Base-by-base conservation (phyloP, 2,113 vertebrate genomes). In the Lamprotornis superbus region DNA sequence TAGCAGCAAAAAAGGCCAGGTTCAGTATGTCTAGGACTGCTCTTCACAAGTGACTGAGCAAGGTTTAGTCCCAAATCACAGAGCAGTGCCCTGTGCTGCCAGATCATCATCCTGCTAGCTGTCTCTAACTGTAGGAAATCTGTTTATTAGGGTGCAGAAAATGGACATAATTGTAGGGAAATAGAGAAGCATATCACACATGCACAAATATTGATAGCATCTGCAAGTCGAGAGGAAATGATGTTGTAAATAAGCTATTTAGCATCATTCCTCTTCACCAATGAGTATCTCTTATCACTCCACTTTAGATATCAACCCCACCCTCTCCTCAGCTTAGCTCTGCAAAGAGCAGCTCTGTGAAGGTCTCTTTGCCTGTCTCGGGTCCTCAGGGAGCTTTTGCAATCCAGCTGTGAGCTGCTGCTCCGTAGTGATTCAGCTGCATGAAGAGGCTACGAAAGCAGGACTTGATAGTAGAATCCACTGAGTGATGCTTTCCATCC, bases 131-230 rank as follows among this genome's bases (percentile, higher is more conserved):
- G 50, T 27, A 86, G 49, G 10, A 93, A 83, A 80, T 88, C 42
- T 90, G 50, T 83, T 88, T 90, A 85, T 90, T 85, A 91, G 87
- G 82, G 67, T 42, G n/a, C 12, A 73, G 47, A 90, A 94, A 73
- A 73, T 5, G 56, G 50, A 61, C 60, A 37, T 70, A 93, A 91
- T 83, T 93, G 47, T 37, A 93, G 39, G 30, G 30, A 83, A 65
- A 47, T 50, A 67, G 39, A 89, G 69, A 82, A 76, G 31, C 20
- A 33, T 74, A 80, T 70, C 44, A 53, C 52, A 67, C 42, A 65
- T 70, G 44, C 50, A 88, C 55, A 95, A 91, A 93, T 88, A 95
- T 85, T 91, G 78, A 93, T 42, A 88, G 37, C 61, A 78, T 93
- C 71, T 95, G 85, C 6, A 2, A 93, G 47, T 83, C 83, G 88